phyloP scores from a whole-genome alignment of 1,140 invertebrate genomes.

The Stratiolaelaps scimitus region DNA sequence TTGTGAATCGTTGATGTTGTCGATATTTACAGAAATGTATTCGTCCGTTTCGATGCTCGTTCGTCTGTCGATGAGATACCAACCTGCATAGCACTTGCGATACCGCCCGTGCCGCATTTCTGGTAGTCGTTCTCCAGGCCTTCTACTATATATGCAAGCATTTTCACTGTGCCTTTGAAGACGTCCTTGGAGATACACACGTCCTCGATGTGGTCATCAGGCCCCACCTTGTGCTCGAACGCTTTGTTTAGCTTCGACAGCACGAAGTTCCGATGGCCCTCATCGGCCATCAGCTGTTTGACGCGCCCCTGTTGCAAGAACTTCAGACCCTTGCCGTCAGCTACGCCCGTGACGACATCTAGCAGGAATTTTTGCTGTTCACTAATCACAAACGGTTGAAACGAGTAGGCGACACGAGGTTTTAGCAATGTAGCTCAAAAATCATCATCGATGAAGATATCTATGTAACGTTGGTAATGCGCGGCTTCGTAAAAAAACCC shows the following conservation, averaged over 20 bases:
- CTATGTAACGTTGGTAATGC: neutral
- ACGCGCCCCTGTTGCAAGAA: conserved; percentile 89
- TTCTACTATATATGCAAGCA: conserved; percentile 46
- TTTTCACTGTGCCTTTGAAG: conserved; percentile 74
- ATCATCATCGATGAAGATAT: too few relatives aligned
- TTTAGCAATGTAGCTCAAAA: too few relatives aligned
- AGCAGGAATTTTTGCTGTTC: conserved; percentile 51
- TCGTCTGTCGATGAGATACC: conserved; percentile 33
- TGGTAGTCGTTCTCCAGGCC: conserved; percentile 82
- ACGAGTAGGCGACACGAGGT: too few relatives aligned
- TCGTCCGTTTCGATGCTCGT: too few relatives aligned
- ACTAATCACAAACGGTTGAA: conserved; percentile 38
- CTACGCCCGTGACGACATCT: conserved; percentile 72
- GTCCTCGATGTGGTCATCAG: conserved; percentile 93
- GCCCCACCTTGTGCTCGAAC: conserved; percentile 78
- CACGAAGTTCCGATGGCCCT: conserved; percentile 91
- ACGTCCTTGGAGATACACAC: conserved; percentile 60
- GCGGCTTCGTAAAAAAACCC: neutral
- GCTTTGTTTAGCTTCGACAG: conserved; percentile 88
- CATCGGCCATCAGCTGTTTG: conserved; percentile 96
- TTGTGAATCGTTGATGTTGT: too few relatives aligned
- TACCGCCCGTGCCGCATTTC: conserved; percentile 87
- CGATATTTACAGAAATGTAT: too few relatives aligned
- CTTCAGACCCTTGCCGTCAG: conserved; percentile 89
- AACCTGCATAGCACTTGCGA: conserved; percentile 83